Evolutionary conservation across 2,113 vertebrate genomes (phyloP), one percentile per base, ranked within the genome.

Genomic region (Corydoras maculifer): DNA sequence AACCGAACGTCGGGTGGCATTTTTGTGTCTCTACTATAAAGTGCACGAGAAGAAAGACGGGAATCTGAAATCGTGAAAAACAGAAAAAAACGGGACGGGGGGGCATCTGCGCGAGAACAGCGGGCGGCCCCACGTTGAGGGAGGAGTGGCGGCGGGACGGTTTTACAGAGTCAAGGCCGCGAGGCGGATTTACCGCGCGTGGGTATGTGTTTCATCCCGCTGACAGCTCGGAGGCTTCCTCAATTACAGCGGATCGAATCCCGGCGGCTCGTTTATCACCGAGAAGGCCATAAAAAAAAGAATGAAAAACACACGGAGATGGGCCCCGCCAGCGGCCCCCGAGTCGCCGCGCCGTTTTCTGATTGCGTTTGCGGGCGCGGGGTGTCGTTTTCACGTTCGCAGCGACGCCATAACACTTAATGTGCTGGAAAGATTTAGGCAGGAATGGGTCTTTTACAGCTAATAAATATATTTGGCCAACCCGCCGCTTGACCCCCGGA

Each of bases 141-240:
- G 72, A 58, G 80, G 84, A 83, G 83, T 76, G 83, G 81, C 82
- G 77, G 77, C 58, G 32, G 79, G 83, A 74, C 78, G 76, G 74
- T 82, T 88, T 85, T 81, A 86, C 78, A 53, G 81, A 82, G 61
- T 83, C 87, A 88, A 90, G 87, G 86, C 82, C 82, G 68, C 70
- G 54, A 61, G 71, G 75, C 71, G 75, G 80, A 88, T 88, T 87
- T 87, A 88, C 80, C 75, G 58, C 51, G 31, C n/a, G 25, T 48
- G 65, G 53, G 60, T 13, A 1, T 11, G 25, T 49, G 31, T 68
- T 55, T 80, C 62, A 67, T 51, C 54, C 59, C 14, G 29, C 65
- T 3, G 29, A 72, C 55, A 72, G 60, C 58, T 78, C 80, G 84
- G 81, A 80, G 67, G 75, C 83, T 84, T 82, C 81, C 83, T 79